phyloP scores from a whole-genome alignment of 1,140 invertebrate genomes.

The Maniola jurtina region DNA sequence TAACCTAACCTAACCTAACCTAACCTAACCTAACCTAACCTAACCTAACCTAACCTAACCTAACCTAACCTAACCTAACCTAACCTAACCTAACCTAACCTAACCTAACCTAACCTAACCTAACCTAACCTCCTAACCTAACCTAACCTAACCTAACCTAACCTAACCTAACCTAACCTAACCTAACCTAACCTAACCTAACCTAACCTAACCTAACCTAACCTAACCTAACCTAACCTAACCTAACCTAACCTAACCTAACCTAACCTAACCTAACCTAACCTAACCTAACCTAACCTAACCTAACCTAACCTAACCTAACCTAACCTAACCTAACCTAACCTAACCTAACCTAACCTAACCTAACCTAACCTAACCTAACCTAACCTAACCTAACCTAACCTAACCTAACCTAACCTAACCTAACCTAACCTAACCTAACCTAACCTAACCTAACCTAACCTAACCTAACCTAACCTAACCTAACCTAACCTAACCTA shows the following conservation, averaged over 20 bases:
- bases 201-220: conserved; percentile 12
- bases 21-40: conserved; percentile 21
- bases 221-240: conserved; percentile 21
- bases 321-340: conserved; percentile 21
- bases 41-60: conserved; percentile 21
- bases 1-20: conserved; percentile 21
- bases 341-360: conserved; percentile 21
- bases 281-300: conserved; percentile 18
- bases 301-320: conserved; percentile 20
- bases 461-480: conserved; percentile 22
- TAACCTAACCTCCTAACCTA: conserved; percentile 23
- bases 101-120: conserved; percentile 17
- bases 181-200: conserved; percentile 1
- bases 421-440: conserved; percentile 20
- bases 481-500: conserved; percentile 23
- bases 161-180: conserved; percentile 15
- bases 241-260: conserved; percentile 21
- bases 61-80: conserved; percentile 21
- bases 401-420: conserved; percentile 21
- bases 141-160: conserved; percentile 23
- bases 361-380: conserved; percentile 21
- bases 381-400: conserved; percentile 21
- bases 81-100: conserved; percentile 10
- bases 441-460: conserved; percentile 2
- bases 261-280: conserved; percentile 21